Percentiles rank a stretch among this genome's conserved stretches.
Evolutionary conservation across 2,888 invertebrate genomes (phyloP).

Genomic region (Spisula solida): DNA sequence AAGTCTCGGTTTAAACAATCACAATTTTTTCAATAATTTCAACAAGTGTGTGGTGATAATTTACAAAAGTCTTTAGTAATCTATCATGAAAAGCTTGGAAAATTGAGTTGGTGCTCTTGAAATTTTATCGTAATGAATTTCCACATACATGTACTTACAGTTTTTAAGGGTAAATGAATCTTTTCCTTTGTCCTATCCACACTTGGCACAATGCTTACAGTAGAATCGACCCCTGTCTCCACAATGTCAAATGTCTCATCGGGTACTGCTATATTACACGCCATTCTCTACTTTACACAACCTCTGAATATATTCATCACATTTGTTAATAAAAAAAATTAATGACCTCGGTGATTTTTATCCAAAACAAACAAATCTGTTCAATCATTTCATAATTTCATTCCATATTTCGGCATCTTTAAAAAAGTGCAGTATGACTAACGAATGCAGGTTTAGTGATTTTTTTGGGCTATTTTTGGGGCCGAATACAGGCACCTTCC

Average conservation of each 20-base stretch:
- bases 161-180: conserved; percentile 68
- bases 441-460: no score
- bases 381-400: neutral
- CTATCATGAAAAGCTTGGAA: neutral
- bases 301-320: neutral
- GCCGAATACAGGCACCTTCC: no score
- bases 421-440: no score
- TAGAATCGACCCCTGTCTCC: conserved; percentile 75
- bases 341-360: neutral
- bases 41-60: neutral
- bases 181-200: conserved; percentile 48
- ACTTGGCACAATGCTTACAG: conserved; percentile 71
- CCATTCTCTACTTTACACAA: conserved; percentile 27
- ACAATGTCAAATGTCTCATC: conserved; percentile 69
- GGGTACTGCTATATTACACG: conserved; percentile 16
- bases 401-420: no score
- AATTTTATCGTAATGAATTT: neutral
- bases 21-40: neutral
- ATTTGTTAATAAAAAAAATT: neutral
- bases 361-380: neutral
- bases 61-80: neutral
- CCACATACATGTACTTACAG: conserved; percentile 56
- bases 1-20: neutral
- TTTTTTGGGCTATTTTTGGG: no score
- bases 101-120: neutral